Evolutionary conservation across 2,113 vertebrate genomes (phyloP).

Genomic region (Ranitomeya imitator): DNA sequence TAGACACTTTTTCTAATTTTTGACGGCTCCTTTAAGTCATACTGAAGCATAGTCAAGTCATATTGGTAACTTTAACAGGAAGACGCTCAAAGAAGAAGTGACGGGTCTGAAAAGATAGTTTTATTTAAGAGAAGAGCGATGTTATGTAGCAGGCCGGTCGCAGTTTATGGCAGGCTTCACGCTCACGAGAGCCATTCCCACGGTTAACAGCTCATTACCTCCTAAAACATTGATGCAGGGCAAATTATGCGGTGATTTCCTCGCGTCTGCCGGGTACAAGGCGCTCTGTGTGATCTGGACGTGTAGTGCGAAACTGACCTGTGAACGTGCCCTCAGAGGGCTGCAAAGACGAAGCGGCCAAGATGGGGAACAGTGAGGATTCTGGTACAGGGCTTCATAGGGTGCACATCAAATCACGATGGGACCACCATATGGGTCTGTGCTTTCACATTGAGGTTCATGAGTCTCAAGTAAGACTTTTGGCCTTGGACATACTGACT

Average conservation of each 20-base stretch:
- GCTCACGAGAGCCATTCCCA: background rate
- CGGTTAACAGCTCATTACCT: background rate
- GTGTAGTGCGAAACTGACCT: too few relatives aligned
- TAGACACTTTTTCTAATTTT: background rate
- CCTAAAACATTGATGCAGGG: background rate
- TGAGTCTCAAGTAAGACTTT: too few relatives aligned
- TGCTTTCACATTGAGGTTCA: too few relatives aligned
- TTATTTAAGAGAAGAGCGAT: background rate
- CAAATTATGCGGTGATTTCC: background rate
- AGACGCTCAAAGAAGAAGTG: background rate
- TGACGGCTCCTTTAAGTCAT: background rate
- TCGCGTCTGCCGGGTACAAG: background rate
- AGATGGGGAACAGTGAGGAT: background rate
- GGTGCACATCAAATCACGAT: background rate
- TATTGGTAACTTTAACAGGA: background rate
- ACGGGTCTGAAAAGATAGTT: background rate
- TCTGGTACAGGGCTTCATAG: background rate
- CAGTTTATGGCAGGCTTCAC: background rate
- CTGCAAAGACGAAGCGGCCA: background rate
- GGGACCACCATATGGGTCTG: background rate
- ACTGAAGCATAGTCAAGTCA: background rate
- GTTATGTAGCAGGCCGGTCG: background rate
- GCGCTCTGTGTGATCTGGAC: too few relatives aligned
- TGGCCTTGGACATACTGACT: too few relatives aligned
- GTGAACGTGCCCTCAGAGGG: background rate